Evolutionary conservation across 2,113 vertebrate genomes (phyloP).

Genomic region (Coturnix japonica): DNA sequence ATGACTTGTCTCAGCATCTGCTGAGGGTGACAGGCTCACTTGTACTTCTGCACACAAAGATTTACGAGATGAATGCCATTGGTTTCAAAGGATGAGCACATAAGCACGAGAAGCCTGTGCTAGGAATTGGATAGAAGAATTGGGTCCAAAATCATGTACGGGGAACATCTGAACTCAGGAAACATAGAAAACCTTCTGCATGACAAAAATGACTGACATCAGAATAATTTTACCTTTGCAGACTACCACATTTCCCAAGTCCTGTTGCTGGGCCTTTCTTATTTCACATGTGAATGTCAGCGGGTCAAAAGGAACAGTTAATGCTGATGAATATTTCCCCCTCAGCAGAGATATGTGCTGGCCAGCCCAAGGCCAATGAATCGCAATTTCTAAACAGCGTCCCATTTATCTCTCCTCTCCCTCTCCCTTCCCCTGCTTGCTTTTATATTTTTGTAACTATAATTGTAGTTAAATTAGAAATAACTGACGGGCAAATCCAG

Average conservation of each 20-base stretch:
- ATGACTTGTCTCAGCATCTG: background rate
- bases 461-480: constrained; percentile 76
- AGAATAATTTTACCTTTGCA: constrained; percentile 1
- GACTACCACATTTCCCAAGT: background rate
- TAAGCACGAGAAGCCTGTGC: background rate
- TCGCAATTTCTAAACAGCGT: background rate
- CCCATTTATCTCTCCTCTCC: constrained; percentile 61
- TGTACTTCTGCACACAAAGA: background rate
- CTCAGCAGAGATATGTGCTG: constrained; percentile 27
- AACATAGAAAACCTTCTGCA: background rate
- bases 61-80: background rate
- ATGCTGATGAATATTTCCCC: constrained; percentile 62
- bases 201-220: background rate
- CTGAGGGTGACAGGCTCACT: background rate
- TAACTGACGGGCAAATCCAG: constrained; percentile 67
- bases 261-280: background rate
- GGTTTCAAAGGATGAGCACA: background rate
- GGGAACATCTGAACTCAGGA: background rate
- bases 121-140: background rate
- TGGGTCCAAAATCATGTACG: fast-evolving
- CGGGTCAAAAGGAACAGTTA: constrained; percentile 65
- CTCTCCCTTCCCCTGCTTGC: background rate
- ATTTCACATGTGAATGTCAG: constrained; percentile 48
- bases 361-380: constrained; percentile 55
- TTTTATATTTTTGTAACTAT: constrained; percentile 53